Conservation (phyloP, 2,113 vertebrate species). For the Actinemys pallida region DNA sequence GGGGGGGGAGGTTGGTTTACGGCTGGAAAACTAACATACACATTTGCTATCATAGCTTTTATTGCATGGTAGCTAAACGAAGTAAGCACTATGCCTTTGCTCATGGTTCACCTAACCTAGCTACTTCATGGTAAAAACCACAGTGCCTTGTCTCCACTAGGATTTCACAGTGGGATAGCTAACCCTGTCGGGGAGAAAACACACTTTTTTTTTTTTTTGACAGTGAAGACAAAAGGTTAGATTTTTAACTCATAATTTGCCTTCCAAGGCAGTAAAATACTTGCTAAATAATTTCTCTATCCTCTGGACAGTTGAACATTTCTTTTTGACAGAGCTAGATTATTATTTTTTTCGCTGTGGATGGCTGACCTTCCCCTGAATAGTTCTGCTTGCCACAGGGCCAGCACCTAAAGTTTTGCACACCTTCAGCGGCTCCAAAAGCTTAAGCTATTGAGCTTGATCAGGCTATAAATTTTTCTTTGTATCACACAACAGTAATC, state of each 20-base stretch:
- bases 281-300: neutral
- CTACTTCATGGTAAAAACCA: neutral
- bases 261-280: neutral
- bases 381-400: rapidly evolving
- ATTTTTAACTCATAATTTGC: neutral
- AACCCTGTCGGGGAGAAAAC: neutral
- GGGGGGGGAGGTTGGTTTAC: no score
- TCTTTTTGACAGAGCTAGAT: neutral
- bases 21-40: no score
- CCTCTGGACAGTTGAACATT: rapidly evolving
- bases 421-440: neutral
- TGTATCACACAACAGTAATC: rapidly evolving
- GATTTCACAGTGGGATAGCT: neutral
- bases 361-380: rapidly evolving
- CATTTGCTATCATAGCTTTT: no score
- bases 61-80: no score
- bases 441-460: neutral
- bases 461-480: neutral
- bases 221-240: neutral
- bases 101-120: no score
- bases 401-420: rapidly evolving
- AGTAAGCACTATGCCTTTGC: no score
- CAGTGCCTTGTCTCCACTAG: neutral
- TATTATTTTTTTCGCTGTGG: neutral
- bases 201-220: neutral